These are phyloP conservation scores for Phania funesta DNA, from an alignment of 2,888 invertebrate genomes.

Conservation along the genomic window DNA sequence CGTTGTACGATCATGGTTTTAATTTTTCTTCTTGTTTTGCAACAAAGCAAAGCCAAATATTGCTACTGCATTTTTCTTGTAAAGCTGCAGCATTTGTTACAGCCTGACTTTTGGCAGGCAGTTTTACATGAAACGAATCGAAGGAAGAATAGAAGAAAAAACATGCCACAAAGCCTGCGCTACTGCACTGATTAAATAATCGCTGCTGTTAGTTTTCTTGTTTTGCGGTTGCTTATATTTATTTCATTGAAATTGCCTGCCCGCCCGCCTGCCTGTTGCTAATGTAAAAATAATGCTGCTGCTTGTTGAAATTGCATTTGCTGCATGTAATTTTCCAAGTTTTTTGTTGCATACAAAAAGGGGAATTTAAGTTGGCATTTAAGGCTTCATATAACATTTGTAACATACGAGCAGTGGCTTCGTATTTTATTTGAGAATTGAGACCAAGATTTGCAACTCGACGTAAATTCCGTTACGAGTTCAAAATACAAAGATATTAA, in stretches of 20 bases:
- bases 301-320: conserved; percentile 24
- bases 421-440: no score
- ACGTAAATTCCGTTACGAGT: no score
- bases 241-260: conserved; percentile 41
- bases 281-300: conserved; percentile 38
- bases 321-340: conserved; percentile 39
- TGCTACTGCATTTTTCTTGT: conserved; percentile 43
- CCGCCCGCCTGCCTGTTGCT: conserved; percentile 55
- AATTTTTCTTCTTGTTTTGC: conserved; percentile 64
- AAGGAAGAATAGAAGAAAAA: conserved; percentile 25
- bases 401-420: background rate
- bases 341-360: background rate
- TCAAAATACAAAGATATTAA: no score
- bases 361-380: background rate
- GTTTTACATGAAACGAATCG: background rate
- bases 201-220: conserved; percentile 11
- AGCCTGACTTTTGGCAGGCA: conserved; percentile 27
- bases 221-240: conserved; percentile 19
- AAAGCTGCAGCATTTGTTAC: conserved; percentile 14
- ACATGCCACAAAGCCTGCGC: conserved; percentile 61
- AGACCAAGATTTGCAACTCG: no score
- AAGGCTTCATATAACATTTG: background rate
- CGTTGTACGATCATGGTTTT: conserved; percentile 54
- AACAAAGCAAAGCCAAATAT: conserved; percentile 39
- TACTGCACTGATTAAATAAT: conserved; percentile 68